phyloP scores from a whole-genome alignment of 37 sponge, comb jelly and placozoan genomes.

The Hexactinellida sp. region DNA sequence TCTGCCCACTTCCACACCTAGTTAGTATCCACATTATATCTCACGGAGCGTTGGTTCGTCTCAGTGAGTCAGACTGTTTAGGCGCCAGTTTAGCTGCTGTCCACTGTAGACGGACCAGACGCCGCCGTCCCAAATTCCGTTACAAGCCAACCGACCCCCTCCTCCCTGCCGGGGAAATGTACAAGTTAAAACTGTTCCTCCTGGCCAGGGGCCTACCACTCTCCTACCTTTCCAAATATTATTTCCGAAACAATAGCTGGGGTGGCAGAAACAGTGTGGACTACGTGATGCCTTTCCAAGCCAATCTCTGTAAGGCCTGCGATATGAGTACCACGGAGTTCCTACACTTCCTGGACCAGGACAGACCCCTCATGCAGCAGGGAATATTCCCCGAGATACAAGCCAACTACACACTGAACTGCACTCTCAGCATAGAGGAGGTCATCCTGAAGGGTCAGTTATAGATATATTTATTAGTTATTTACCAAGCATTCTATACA shows the following conservation, averaged over 20 bases:
- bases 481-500: not conserved
- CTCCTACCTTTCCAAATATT: not conserved
- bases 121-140: not conserved
- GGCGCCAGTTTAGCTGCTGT: not conserved
- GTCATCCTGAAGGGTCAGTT: constrained; percentile 28
- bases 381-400: constrained; percentile 68
- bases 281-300: constrained; percentile 1
- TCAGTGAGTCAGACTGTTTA: not conserved
- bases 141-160: not conserved
- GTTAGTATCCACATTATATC: no score
- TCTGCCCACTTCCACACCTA: no score
- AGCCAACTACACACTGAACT: constrained; percentile 40
- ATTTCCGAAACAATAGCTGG: not conserved
- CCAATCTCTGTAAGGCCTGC: constrained; percentile 32
- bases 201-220: not conserved
- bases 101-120: not conserved
- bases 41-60: not conserved
- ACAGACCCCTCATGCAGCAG: constrained; percentile 50
- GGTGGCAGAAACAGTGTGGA: not conserved
- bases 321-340: constrained; percentile 22
- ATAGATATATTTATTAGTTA: not conserved
- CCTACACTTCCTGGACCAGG: constrained; percentile 13
- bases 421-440: constrained; percentile 32
- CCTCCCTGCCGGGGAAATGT: not conserved
- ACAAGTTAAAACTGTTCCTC: not conserved